Percentiles rank a stretch among this genome's conserved stretches.
These are phyloP conservation scores for Crypturellus undulatus DNA, from an alignment of 2,113 vertebrate genomes.

Conservation along the genomic window DNA sequence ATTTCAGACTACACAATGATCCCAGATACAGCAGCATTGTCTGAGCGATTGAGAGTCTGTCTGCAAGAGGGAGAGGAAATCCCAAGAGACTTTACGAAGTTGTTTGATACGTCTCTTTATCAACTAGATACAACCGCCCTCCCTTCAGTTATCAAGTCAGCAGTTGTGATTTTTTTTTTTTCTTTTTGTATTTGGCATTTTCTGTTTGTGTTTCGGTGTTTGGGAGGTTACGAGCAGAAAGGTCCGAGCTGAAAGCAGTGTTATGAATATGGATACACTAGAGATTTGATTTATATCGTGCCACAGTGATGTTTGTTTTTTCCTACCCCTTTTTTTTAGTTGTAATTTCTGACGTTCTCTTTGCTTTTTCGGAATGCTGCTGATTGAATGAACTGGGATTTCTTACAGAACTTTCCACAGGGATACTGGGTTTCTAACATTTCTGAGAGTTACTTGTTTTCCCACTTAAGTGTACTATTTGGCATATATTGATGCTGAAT, in stretches of 20 bases:
- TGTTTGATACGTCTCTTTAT: conserved; percentile 89
- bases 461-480: background rate
- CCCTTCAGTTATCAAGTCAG: conserved; percentile 91
- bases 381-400: background rate
- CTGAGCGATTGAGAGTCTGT: conserved; percentile 88
- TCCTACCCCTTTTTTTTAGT: background rate
- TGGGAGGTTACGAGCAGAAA: background rate
- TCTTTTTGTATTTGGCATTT: background rate
- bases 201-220: background rate
- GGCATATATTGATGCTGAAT: background rate
- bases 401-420: background rate
- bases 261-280: background rate
- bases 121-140: conserved; percentile 90
- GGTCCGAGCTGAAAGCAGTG: background rate
- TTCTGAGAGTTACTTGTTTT: background rate
- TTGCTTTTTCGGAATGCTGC: background rate
- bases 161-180: conserved; percentile 30
- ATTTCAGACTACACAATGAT: conserved; percentile 95
- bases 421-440: background rate
- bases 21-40: conserved; percentile 87
- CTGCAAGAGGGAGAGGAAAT: conserved; percentile 96
- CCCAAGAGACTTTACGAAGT: conserved; percentile 92
- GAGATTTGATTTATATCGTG: background rate
- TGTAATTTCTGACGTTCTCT: background rate
- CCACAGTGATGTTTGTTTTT: background rate